Base-by-base conservation (phyloP, 2,797 vertebrate genomes). In the Coendou prehensilis region DNA sequence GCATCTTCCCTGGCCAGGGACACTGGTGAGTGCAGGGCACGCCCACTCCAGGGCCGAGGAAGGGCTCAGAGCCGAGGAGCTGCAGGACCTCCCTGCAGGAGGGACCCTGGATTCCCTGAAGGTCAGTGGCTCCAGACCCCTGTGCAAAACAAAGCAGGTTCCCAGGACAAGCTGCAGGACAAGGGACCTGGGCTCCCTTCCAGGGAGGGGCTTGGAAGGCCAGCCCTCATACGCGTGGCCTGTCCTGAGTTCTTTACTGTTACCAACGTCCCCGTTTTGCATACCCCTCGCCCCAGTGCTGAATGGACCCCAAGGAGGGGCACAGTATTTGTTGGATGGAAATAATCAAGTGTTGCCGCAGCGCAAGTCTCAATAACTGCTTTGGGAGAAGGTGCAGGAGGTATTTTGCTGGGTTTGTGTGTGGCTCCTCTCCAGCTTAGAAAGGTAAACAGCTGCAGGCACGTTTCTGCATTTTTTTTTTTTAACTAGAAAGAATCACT, bases 211-310 rank as follows among this genome's bases (percentile, higher is more conserved):
- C 41, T 15, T 6, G 0, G 22, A 0, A 9, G 7, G 89, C 8
- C 45, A 5, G 75, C 75, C 14, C 26, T 76, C 75, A 14, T 26
- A 33, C 0, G 10, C 0, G 0, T 10, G 9, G 23, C 10, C 52
- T 17, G 15, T 41, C 37, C 30, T 13, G 3, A 11, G 4, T 13
- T 1, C 9, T 0, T 0, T 5, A 3, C 1, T 20, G 20, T 33
- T 67, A 63, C 9, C 18, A 9, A 6, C 1, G 6, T 6, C 6
- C 2, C 2, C 0, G 1, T 13, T 20, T 7, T 1, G 1, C 0
- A 1, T 0, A 1, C 50, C 50, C 28, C 26, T 45, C 11, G 2
- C 37, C 75, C 52, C 78, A 41, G n/a, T 11, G 14, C 45, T 13
- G 61, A 7, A 0, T 22, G 2, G 61, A 37, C 37, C 13, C 30